A percentile compares a stretch with the other conserved stretches of the same genome.
Evolutionary conservation across 2,113 vertebrate species (phyloP).

Genomic region (Carlito syrichta): DNA sequence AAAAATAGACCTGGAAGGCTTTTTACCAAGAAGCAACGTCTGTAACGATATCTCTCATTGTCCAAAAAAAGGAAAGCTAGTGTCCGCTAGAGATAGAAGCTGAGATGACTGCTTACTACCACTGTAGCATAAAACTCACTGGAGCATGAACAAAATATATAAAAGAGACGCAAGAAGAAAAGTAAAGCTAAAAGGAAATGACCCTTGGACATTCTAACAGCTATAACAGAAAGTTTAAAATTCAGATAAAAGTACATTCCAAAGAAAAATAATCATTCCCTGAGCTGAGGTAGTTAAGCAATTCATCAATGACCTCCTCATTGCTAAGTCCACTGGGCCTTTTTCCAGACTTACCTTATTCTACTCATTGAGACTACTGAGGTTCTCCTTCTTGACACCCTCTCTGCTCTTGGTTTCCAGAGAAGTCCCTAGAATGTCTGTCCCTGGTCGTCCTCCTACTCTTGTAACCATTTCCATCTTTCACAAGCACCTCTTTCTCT

Average conservation of each 20-base stretch:
- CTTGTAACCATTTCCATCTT: neutral
- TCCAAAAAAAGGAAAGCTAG: neutral
- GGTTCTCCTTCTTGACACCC: neutral
- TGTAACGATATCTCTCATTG: neutral
- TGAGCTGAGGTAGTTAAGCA: neutral
- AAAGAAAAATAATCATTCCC: neutral
- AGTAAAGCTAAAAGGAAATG: constrained; percentile 53
- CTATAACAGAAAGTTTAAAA: constrained; percentile 35
- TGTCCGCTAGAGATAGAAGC: neutral
- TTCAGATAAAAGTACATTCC: neutral
- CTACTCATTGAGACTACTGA: neutral
- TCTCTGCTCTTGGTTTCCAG: neutral
- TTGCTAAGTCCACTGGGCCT: neutral
- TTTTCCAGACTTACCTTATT: neutral
- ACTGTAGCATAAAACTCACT: constrained; percentile 23
- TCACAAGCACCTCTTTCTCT: neutral
- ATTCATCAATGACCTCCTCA: neutral
- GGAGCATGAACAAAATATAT: neutral
- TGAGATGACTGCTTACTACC: neutral
- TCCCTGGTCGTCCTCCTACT: neutral
- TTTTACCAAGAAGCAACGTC: neutral
- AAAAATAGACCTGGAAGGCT: neutral
- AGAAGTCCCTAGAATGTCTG: neutral
- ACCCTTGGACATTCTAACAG: constrained; percentile 38
- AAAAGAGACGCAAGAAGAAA: constrained; percentile 45